Base-by-base conservation (phyloP, 2,888 invertebrate species). In the Siphlonurus alternatus region DNA sequence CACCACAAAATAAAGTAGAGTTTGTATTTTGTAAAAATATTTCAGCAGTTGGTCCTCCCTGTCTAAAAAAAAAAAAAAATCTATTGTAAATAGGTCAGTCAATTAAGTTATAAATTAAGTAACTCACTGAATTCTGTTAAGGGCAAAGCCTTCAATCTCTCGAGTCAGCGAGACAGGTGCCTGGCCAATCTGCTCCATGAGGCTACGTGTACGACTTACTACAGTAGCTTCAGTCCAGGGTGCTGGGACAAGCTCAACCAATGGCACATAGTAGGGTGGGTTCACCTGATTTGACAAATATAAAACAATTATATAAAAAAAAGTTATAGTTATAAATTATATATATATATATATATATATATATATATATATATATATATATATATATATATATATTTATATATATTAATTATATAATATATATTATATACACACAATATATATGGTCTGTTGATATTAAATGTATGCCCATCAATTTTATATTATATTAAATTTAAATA, bases 231-330 rank as follows among this genome's bases (percentile, higher is more conserved):
- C 84, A 0, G 97, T 97, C 93, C 93, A 95, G 2, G 93, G 91
- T 0, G 95, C 91, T 0, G 96, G 96, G 0, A 96, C 91, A 18
- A 98, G 80, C 78, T 98, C 97, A 1, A 95, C 93, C 59, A 97
- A 78, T 0, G 95, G 94, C 23, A 95, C 92, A 74, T 93, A 96
- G 75, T 96, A 96, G 0, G 97, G 97, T 2, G 97, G 97, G 75
- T 97, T 97, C 1, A 95, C 92, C 76, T 83, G 66, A n/a, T n/a
- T n/a, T n/a, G n/a, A n/a, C n/a, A 63, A 64, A 61, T 22, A 25
- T 20, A 61, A 20, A 54, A 66, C 38, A 60, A 65, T 19, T 60
- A 61, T n/a, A n/a, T n/a, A n/a, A n/a, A n/a, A 23, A n/a, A 66
- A 23, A 53, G 15, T 5, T 10, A 62, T 63, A 62, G n/a, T 64